A percentile compares a stretch with the other conserved stretches of the same genome.
phyloP scores from a whole-genome alignment of 2,888 invertebrate genomes.

The Reticulitermes lucifugus region DNA sequence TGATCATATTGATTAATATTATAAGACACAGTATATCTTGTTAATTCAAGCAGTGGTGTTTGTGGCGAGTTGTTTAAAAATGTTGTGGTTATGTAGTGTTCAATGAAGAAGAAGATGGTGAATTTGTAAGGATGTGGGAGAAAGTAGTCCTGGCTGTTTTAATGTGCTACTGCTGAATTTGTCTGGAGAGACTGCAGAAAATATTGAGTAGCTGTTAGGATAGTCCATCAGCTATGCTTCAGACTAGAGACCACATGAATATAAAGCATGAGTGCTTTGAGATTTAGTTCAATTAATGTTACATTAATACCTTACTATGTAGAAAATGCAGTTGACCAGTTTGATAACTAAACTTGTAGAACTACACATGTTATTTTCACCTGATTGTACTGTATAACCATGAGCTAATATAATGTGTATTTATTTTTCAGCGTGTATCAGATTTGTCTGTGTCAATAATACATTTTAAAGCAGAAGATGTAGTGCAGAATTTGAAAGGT shows the following conservation, averaged over 20 bases:
- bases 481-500: slow-evolving; percentile 70
- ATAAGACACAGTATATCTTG: too few species aligned
- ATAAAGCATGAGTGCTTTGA: not conserved
- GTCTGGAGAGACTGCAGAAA: too few species aligned
- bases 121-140: not conserved
- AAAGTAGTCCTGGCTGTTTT: too few species aligned
- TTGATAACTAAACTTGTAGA: too few species aligned
- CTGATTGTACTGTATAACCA: not conserved
- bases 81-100: not conserved
- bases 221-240: too few species aligned
- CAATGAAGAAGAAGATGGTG: not conserved
- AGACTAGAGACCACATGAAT: too few species aligned
- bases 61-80: not conserved
- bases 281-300: not conserved
- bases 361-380: not conserved
- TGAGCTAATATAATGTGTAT: not conserved
- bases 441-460: slow-evolving; percentile 73
- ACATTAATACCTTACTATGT: not conserved
- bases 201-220: too few species aligned
- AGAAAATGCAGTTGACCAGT: too few species aligned
- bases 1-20: too few species aligned
- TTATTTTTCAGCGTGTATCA: slow-evolving; percentile 55
- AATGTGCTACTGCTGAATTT: too few species aligned
- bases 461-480: slow-evolving; percentile 69
- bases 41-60: too few species aligned